A percentile compares a stretch with the other conserved stretches of the same genome.
Conservation (phyloP, 53 echinoderm and acorn worm genomes). For the Stichopus horrens region DNA sequence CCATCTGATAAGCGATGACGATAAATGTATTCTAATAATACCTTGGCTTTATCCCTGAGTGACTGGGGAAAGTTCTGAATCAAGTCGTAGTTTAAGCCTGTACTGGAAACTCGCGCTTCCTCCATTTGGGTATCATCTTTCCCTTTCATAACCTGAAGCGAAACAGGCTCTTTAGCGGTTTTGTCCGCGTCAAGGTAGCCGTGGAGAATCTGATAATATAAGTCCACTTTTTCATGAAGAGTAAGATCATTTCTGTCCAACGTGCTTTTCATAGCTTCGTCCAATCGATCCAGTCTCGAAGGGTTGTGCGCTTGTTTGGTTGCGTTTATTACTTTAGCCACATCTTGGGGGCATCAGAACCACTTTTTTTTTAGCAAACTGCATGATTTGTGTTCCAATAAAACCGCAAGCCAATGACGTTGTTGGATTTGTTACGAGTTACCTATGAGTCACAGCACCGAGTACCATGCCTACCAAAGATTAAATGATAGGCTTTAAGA, state of each 20-base stretch:
- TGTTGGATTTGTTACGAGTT: neutral
- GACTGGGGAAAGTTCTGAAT: too few relatives aligned
- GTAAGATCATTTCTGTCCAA: slow-evolving; percentile 25
- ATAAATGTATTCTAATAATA: neutral
- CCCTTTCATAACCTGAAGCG: neutral
- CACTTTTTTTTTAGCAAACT: slow-evolving; percentile 64
- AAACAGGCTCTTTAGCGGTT: neutral
- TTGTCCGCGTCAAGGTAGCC: slow-evolving; percentile 35
- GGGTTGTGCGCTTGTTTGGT: neutral
- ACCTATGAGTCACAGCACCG: neutral
- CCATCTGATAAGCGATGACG: neutral
- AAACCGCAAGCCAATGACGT: too few relatives aligned
- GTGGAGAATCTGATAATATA: slow-evolving; percentile 55
- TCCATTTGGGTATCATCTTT: neutral
- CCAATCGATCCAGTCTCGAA: slow-evolving; percentile 19
- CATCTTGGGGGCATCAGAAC: slow-evolving; percentile 69
- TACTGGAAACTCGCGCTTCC: too few relatives aligned
- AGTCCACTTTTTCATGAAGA: slow-evolving; percentile 45
- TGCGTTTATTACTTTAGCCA: slow-evolving; percentile 52
- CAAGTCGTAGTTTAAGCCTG: neutral
- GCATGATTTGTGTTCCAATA: neutral
- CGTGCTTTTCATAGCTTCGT: slow-evolving; percentile 41
- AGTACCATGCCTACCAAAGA: neutral
- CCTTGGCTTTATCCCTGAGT: neutral
- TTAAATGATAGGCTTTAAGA: slow-evolving; percentile 50